Percentiles rank a stretch among this genome's conserved stretches.
These are phyloP conservation scores for Chaetodon auriga DNA, from an alignment of 2,113 vertebrate species.

Conservation along the genomic window DNA sequence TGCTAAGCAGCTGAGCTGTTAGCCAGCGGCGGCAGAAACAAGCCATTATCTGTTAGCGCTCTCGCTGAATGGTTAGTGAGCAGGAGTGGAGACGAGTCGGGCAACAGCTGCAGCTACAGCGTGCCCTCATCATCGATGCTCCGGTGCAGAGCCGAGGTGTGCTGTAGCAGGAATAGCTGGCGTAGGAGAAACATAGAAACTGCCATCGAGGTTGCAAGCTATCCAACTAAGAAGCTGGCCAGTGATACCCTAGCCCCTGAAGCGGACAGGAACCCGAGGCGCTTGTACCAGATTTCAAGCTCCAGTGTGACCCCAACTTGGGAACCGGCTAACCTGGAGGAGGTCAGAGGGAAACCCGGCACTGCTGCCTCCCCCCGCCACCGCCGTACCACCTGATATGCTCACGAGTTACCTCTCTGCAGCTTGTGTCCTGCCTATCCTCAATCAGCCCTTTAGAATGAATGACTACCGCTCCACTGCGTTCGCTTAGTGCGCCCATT, in stretches of 20 bases:
- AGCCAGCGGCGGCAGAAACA: slow-evolving; percentile 46
- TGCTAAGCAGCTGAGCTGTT: slow-evolving; percentile 64
- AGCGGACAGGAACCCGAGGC: slow-evolving; percentile 66
- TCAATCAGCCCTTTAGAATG: slow-evolving; percentile 79
- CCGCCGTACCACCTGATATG: slow-evolving; percentile 82
- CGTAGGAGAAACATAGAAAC: slow-evolving; percentile 13
- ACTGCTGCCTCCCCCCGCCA: slow-evolving; percentile 64
- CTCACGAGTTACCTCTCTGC: slow-evolving; percentile 62
- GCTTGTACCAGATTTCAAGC: slow-evolving; percentile 79
- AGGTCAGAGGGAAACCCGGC: slow-evolving; percentile 80
- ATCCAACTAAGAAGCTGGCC: slow-evolving; percentile 55
- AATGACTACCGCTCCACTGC: slow-evolving; percentile 83
- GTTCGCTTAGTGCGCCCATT: slow-evolving; percentile 82
- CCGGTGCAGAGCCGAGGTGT: slow-evolving; percentile 26
- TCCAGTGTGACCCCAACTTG: slow-evolving; percentile 83
- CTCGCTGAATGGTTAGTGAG: slow-evolving; percentile 41
- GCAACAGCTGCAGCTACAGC: slow-evolving; percentile 36
- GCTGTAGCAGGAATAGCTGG: slow-evolving; percentile 21
- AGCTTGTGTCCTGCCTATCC: slow-evolving; percentile 69
- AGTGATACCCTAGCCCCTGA: slow-evolving; percentile 63
- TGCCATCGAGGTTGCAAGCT: slow-evolving; percentile 38
- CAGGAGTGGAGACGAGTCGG: slow-evolving; percentile 27
- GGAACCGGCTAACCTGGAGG: slow-evolving; percentile 84
- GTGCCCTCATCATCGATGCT: slow-evolving; percentile 26
- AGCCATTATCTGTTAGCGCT: slow-evolving; percentile 57